These are phyloP conservation scores for Otus sunia DNA, from an alignment of 2,113 vertebrate genomes.

Conservation along the genomic window DNA sequence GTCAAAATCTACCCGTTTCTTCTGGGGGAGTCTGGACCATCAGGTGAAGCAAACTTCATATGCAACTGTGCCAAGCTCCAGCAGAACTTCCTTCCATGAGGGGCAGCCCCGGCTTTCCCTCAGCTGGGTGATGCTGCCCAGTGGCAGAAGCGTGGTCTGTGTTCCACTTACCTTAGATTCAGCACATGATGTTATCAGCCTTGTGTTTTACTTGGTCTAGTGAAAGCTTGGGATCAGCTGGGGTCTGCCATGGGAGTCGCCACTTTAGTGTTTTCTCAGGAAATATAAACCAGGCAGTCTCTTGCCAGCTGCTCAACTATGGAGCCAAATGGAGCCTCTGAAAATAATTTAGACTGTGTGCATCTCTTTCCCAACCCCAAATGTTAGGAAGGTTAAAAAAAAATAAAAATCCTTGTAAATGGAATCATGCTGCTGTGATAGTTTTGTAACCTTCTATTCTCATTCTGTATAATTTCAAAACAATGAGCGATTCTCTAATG, in stretches of 20 bases:
- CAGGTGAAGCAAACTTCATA: not conserved
- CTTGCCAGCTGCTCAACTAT: not conserved
- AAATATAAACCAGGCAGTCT: not conserved
- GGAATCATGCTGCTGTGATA: not conserved
- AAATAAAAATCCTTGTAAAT: not conserved
- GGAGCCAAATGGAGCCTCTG: not conserved
- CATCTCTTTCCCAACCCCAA: not conserved
- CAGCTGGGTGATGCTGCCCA: not conserved
- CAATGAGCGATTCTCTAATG: not conserved
- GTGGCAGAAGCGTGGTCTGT: not conserved
- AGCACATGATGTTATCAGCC: not conserved
- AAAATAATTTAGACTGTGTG: not conserved
- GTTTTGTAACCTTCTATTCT: not conserved
- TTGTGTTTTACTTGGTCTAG: not conserved
- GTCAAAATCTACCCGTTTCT: not conserved
- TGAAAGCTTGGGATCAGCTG: not conserved
- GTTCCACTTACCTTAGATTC: accelerated
- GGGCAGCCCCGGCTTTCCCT: not conserved
- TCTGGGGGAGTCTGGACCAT: not conserved
- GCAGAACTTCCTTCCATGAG: not conserved
- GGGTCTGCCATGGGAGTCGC: not conserved
- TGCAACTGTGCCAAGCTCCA: not conserved
- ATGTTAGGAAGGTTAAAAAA: not conserved
- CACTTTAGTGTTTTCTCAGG: not conserved
- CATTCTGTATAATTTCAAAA: not conserved